Percentiles rank a stretch among this genome's conserved stretches.
These are phyloP conservation scores for Actinostola sp. DNA, from an alignment of 92 coral and sea anemone species.

Conservation along the genomic window DNA sequence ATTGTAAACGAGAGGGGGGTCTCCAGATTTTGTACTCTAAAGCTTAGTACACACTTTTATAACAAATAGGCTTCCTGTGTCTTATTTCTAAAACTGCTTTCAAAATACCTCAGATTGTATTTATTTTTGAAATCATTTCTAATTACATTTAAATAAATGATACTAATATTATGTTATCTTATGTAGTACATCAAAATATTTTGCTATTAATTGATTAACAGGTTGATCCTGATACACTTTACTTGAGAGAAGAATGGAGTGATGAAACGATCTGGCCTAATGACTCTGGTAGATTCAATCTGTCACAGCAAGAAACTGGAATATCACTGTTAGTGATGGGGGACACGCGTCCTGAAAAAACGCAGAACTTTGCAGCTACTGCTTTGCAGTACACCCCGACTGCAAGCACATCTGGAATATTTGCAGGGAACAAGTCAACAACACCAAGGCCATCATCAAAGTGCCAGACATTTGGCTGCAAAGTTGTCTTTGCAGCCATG, in stretches of 20 bases:
- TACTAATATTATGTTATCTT: too few relatives aligned
- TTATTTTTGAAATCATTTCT: too few relatives aligned
- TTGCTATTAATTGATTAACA: too few relatives aligned
- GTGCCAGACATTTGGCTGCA: background rate
- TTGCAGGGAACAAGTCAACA: background rate
- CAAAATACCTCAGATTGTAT: too few relatives aligned
- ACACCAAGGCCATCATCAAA: background rate
- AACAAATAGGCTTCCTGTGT: too few relatives aligned
- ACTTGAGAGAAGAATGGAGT: conserved; percentile 53
- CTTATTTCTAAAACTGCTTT: too few relatives aligned
- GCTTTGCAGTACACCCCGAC: background rate
- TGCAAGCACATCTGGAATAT: background rate
- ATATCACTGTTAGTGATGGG: conserved; percentile 27
- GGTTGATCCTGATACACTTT: conserved; percentile 22
- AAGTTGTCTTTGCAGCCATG: conserved; percentile 22
- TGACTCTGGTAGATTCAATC: conserved; percentile 34
- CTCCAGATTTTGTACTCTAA: too few relatives aligned
- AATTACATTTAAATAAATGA: too few relatives aligned
- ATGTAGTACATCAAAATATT: too few relatives aligned
- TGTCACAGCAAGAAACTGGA: background rate
- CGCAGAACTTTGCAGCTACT: too few relatives aligned
- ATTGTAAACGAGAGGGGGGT: too few relatives aligned
- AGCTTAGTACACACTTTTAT: too few relatives aligned
- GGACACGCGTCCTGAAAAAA: background rate
- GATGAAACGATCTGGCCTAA: conserved; percentile 38